Evolutionary conservation across 2,888 invertebrate species (phyloP), one percentile per base, ranked within the genome.

Genomic region (Lordiphosa fenestrarum): DNA sequence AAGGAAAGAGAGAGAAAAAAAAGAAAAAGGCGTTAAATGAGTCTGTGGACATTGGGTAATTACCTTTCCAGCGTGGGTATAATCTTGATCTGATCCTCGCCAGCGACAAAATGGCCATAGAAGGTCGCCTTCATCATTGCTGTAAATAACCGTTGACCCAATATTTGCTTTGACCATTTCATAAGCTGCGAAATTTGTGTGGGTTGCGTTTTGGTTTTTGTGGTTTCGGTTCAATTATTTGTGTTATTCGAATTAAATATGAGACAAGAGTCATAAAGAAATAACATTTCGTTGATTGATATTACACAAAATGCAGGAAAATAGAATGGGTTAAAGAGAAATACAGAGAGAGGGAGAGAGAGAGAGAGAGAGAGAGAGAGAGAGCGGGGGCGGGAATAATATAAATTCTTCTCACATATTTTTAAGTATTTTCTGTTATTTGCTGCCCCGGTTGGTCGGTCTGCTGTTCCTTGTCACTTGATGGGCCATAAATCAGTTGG

Each of bases 91-190:
- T 95, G 94, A 90, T 98, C 96, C 89, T 98, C 96, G 57, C 99
- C 99, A 50, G 98, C 99, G 51, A 99, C 99, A 91, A 99, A 99
- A 91, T 99, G 99, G 6, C 99, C 99, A 90, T 99, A 99, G 91
- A 99, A 98, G 21, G 99, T 96, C 42, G 93, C 92, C 90, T 96
- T 97, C 98, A 99, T 98, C 63, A 97, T 72, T 66, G 91, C 84
- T 66, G 93, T 92, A 91, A 99, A 99, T 66, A 98, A 87, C 69
- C 90, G 92, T 86, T 95, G 93, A 35, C 98, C 98, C 61, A 98
- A 89, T 55, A 97, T 73, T 60, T 91, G 91, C 77, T 94, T 93
- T 69, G 93, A 90, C 48, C 94, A 76, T 90, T 95, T 96, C 96
- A 97, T 96, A 84, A 98, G 89, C 96, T 98, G 92, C 71, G 84